Base-by-base conservation (phyloP, 2,113 vertebrate genomes). In the Ursus arctos region DNA sequence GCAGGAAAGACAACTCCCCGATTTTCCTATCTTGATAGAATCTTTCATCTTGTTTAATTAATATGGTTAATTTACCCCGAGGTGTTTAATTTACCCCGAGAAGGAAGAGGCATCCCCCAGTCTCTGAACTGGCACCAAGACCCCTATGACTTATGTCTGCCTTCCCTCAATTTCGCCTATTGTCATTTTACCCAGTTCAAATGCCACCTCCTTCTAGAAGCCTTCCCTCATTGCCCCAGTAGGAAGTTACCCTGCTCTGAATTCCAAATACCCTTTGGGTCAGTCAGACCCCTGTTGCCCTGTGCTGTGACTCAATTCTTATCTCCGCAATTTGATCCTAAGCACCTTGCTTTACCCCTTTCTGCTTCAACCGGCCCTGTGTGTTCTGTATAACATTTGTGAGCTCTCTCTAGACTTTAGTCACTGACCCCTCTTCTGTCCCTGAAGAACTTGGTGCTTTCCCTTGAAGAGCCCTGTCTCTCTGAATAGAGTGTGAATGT, bases 161-260 rank as follows among this genome's bases (percentile, higher is more conserved):
- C 40, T 67, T 69, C n/a, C 22, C 63, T 71, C 40, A 59, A 16
- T 28, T 82, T 81, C 49, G 21, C 19, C 24, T 91, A 19, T 13
- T 89, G 55, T 57, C 61, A 16, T 43, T n/a, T 13, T 18, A 28
- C 59, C 43, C 11, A 51, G 7, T 24, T 91, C 51, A 83, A 57
- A 87, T n/a, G 40, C 53, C n/a, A 28, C 71, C 31, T 94, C 47
- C 22, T 91, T 74, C 93, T 53, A 21, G 94, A 86, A 95, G 49
- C 21, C 79, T 91, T 83, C 74, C 47, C 43, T 82, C 36, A 86
- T 87, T 61, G 87, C 61, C 61, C 61, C 55, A 57, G 31, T 67
- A 74, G 43, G 22, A 76, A 86, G 55, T 53, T 43, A 53, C 15
- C 40, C 14, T 88, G 51, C 18, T n/a, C 87, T 85, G 74, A 96